Evolutionary conservation across 2,888 invertebrate species (phyloP), one percentile per base, ranked within the genome.

Genomic region (Andrena bicolor): DNA sequence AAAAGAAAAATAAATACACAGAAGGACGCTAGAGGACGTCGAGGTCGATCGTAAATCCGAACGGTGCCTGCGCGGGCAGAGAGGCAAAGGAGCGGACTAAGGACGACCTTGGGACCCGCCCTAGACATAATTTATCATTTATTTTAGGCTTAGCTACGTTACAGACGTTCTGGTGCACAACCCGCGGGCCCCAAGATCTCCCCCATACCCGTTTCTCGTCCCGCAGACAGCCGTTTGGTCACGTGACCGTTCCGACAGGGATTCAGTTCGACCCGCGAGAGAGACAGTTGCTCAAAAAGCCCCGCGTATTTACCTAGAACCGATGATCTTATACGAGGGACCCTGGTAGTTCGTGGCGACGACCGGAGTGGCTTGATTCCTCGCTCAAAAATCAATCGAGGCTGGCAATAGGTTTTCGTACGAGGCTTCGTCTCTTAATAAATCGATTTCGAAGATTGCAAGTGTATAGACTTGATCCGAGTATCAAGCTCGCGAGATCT

Each of bases 231-330:
- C 63, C 58, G 49, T 75, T 75, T 68, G 60, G 20, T 23, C 35
- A 48, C n/a, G 35, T 41, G 60, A 81, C 61, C 76, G 53, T 51
- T 66, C 65, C 65, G 58, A 74, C 61, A 10, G 61, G 53, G 49
- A 41, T 60, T 51, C 63, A 60, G 32, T 75, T 53, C 71, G 65
- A 76, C 64, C 82, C 78, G 69, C 78, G 49, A 66, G 51, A 77
- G 69, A 78, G 69, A 75, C 75, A 80, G 66, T 87, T 86, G 86
- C 86, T 86, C 86, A 87, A 86, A 77, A 80, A 83, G 71, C 53
- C 41, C 49, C 75, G 74, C 72, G 65, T 49, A 61, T 30, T 70
- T 41, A 41, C 70, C 76, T 87, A 83, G 76, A 72, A 87, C 78
- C 72, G 75, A 81, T 78, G 56, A 79, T 72, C 73, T 77, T 80